Evolutionary conservation across 2,888 invertebrate species (phyloP).

Genomic region (Drosophila testacea): DNA sequence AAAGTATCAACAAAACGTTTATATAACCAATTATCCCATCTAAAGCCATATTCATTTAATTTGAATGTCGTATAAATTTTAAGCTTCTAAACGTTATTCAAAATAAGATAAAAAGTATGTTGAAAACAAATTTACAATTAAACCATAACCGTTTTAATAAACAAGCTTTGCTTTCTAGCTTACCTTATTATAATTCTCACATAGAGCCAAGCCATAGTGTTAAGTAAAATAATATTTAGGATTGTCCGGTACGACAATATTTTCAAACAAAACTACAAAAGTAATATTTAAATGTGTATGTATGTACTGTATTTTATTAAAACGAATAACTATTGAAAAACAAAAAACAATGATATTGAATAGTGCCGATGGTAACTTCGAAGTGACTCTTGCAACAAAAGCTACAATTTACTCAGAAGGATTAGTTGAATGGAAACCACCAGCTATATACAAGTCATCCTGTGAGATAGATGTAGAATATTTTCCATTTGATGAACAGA

Average conservation of each 20-base stretch:
- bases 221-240: too few species aligned
- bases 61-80: too few species aligned
- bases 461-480: constrained; percentile 98
- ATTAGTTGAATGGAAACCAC: constrained; percentile 98
- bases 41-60: too few species aligned
- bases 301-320: constrained; percentile 43
- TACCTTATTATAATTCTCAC: too few species aligned
- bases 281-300: constrained; percentile 2
- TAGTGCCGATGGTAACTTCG: constrained; percentile 98
- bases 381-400: constrained; percentile 97
- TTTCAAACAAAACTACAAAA: constrained; percentile 5
- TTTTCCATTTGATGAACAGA: constrained; percentile 98
- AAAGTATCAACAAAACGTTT: too few species aligned
- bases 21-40: too few species aligned
- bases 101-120: too few species aligned
- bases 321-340: constrained; percentile 58
- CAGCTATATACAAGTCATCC: constrained; percentile 99
- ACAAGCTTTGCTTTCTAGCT: too few species aligned
- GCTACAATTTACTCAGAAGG: constrained; percentile 96
- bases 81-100: too few species aligned
- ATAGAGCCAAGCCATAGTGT: too few species aligned
- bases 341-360: constrained; percentile 80
- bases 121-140: too few species aligned
- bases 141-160: too few species aligned
- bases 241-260: not conserved